These are phyloP conservation scores for Gastrophysa polygoni DNA, from an alignment of 2,888 invertebrate species.

Conservation along the genomic window DNA sequence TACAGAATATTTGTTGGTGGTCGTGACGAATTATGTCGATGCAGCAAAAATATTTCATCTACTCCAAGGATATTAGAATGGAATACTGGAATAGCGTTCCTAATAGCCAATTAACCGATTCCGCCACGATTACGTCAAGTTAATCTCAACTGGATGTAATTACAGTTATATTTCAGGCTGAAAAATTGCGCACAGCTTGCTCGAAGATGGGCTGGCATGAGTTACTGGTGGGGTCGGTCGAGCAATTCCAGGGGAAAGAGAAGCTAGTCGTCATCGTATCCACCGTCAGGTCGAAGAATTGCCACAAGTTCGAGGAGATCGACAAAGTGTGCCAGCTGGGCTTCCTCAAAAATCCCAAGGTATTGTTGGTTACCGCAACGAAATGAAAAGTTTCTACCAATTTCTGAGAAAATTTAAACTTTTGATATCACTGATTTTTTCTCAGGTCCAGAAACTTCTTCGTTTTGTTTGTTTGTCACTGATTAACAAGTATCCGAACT, in stretches of 20 bases:
- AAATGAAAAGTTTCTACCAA: too few species aligned
- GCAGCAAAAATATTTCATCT: too few species aligned
- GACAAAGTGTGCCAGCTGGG: slow-evolving; percentile 60
- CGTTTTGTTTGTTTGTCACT: too few species aligned
- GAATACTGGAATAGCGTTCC: not conserved
- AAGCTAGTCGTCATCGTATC: slow-evolving; percentile 78
- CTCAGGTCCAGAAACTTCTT: too few species aligned
- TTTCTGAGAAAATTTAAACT: too few species aligned
- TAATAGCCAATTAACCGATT: not conserved
- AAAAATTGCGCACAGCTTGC: slow-evolving; percentile 58
- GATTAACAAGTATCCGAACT: too few species aligned
- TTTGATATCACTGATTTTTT: too few species aligned
- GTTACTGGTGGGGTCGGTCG: slow-evolving; percentile 77
- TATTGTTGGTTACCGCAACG: too few species aligned
- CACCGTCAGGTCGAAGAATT: slow-evolving; percentile 72
- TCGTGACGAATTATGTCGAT: too few species aligned
- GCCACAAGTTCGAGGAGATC: slow-evolving; percentile 57
- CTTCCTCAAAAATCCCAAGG: slow-evolving; percentile 65
- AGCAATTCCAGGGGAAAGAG: slow-evolving; percentile 87
- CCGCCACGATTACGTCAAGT: not conserved
- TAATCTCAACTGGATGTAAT: not conserved
- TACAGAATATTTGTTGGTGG: too few species aligned
- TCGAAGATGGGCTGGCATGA: slow-evolving; percentile 51
- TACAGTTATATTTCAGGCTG: slow-evolving; percentile 40
- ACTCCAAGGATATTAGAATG: not conserved